phyloP scores from a whole-genome alignment of 1,140 invertebrate genomes.

The Oedothorax gibbosus region DNA sequence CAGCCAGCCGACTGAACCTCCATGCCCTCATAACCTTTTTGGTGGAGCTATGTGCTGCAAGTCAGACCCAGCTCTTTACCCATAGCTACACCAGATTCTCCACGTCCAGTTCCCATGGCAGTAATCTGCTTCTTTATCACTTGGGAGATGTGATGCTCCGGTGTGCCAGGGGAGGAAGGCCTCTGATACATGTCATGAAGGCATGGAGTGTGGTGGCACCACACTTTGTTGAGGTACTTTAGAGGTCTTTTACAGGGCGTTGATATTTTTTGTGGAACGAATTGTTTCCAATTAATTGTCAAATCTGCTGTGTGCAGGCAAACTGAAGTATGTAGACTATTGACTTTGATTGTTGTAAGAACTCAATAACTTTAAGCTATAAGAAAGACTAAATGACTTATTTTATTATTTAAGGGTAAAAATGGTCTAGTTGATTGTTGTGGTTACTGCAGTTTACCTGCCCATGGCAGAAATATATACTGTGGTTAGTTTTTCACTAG shows the following conservation, averaged over 20 bases:
- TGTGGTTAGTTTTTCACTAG: no score
- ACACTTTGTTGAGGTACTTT: conserved; percentile 88
- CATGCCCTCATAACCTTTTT: conserved; percentile 85
- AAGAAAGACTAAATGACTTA: no score
- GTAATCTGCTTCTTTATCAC: conserved; percentile 77
- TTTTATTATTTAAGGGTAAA: no score
- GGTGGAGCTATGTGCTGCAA: conserved; percentile 82
- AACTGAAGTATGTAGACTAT: no score
- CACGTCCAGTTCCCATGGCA: conserved; percentile 58
- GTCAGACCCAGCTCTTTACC: conserved; percentile 80
- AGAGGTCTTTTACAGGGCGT: no score
- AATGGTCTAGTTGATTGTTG: no score
- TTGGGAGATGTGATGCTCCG: conserved; percentile 89
- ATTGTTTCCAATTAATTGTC: no score
- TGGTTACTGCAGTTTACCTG: no score
- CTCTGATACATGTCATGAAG: conserved; percentile 89
- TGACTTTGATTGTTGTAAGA: no score
- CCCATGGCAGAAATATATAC: no score
- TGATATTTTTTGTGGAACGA: neutral
- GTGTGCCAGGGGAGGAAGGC: conserved; percentile 85
- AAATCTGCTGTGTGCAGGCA: no score
- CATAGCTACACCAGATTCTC: conserved; percentile 28
- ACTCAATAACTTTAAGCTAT: no score
- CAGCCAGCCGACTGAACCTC: conserved; percentile 87
- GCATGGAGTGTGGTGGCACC: conserved; percentile 90